phyloP scores from a whole-genome alignment of 2,113 vertebrate genomes.

The Sitta europaea region DNA sequence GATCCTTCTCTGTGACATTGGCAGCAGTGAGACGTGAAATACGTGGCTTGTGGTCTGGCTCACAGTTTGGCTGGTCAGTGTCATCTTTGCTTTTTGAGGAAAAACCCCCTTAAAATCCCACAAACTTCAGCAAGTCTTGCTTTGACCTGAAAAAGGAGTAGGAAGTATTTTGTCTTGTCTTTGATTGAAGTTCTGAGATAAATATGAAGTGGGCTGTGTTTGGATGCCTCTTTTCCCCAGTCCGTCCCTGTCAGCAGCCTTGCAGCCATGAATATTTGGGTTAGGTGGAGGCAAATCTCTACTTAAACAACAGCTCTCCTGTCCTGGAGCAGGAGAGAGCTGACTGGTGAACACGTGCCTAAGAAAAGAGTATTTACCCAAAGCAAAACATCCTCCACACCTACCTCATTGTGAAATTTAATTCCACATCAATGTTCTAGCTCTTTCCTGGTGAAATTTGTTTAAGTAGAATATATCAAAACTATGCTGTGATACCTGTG shows the following conservation, averaged over 20 bases:
- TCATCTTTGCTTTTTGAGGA: not conserved
- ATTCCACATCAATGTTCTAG: not conserved
- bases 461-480: not conserved
- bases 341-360: not conserved
- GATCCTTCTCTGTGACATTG: not conserved
- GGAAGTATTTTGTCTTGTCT: not conserved
- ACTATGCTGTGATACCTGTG: not conserved
- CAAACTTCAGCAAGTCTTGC: not conserved
- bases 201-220: not conserved
- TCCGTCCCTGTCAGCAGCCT: not conserved
- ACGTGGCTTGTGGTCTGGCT: not conserved
- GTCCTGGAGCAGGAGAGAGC: not conserved
- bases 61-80: not conserved
- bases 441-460: not conserved
- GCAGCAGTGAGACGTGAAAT: not conserved
- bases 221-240: not conserved
- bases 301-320: not conserved
- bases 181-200: not conserved
- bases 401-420: not conserved
- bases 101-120: not conserved
- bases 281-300: not conserved
- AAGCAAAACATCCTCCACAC: not conserved
- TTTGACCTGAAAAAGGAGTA: not conserved
- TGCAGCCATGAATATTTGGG: not conserved
- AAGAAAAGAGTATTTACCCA: not conserved